Percentiles rank a stretch among this genome's conserved stretches.
These are phyloP conservation scores for Drosophila nigricruria DNA, from an alignment of 2,888 invertebrate genomes.

Conservation along the genomic window DNA sequence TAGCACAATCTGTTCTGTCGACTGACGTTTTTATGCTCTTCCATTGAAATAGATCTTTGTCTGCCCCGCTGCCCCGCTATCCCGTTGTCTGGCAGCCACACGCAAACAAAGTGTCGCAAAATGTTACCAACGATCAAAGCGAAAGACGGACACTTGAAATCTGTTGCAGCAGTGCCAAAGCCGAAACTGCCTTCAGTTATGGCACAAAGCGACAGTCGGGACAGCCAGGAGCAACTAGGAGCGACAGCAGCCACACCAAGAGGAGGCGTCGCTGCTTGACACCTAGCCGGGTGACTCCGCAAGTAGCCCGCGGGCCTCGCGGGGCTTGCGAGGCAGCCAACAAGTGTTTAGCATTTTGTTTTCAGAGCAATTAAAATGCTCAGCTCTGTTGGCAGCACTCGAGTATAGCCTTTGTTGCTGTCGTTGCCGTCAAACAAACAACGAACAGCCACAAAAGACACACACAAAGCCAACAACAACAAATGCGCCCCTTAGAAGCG, in stretches of 20 bases:
- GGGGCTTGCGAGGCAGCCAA: slow-evolving; percentile 59
- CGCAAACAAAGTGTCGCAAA: slow-evolving; percentile 53
- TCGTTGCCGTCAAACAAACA: slow-evolving; percentile 40
- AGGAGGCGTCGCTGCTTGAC: slow-evolving; percentile 51
- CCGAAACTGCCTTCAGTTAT: slow-evolving; percentile 60
- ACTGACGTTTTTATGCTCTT: slow-evolving; percentile 7
- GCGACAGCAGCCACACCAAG: slow-evolving; percentile 11
- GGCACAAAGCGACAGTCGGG: slow-evolving; percentile 48
- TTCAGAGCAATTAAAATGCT: slow-evolving; percentile 74
- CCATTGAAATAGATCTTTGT: slow-evolving; percentile 41
- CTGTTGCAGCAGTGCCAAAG: slow-evolving; percentile 35
- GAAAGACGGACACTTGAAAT: slow-evolving; percentile 45
- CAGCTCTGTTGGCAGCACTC: slow-evolving; percentile 49
- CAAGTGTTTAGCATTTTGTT: slow-evolving; percentile 79
- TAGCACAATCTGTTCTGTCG: slow-evolving; percentile 1
- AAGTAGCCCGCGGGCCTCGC: slow-evolving; percentile 59
- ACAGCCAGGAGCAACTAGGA: slow-evolving; percentile 10
- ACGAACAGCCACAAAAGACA: slow-evolving; percentile 71
- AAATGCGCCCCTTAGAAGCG: slow-evolving; percentile 35
- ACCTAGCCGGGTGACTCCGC: slow-evolving; percentile 42
- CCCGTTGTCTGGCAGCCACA: not conserved
- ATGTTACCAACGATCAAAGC: slow-evolving; percentile 55
- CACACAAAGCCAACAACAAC: slow-evolving; percentile 53
- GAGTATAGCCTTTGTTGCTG: slow-evolving; percentile 40
- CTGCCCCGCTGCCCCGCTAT: slow-evolving; percentile 2